Conservation (phyloP, 1,140 invertebrate genomes). For the Drosophila miranda region DNA sequence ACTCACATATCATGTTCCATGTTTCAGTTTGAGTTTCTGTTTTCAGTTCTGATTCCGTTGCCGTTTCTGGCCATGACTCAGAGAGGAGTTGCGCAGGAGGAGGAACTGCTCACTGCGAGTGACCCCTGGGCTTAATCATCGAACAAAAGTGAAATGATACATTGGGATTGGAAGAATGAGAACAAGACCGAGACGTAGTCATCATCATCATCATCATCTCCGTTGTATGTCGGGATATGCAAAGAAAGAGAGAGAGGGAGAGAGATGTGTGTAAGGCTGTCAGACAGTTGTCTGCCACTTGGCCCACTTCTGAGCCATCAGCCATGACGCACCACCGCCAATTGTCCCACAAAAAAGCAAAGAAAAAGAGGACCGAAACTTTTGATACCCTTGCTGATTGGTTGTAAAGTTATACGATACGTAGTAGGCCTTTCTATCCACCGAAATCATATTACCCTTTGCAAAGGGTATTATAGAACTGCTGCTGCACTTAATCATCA, state of each 20-base stretch:
- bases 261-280: conserved; percentile 32
- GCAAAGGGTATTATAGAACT: conserved; percentile 9
- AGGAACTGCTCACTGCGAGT: too few relatives aligned
- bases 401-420: too few relatives aligned
- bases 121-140: conserved; percentile 41
- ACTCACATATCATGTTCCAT: conserved; percentile 58
- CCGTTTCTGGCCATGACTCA: conserved; percentile 64
- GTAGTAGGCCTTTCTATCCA: too few relatives aligned
- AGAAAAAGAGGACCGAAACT: conserved; percentile 10
- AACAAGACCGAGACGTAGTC: neutral
- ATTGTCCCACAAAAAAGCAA: conserved; percentile 37
- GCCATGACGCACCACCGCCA: conserved; percentile 58
- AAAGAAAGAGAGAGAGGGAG: conserved; percentile 25
- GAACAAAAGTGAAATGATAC: conserved; percentile 38
- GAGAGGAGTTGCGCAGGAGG: conserved; percentile 34
- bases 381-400: neutral
- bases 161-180: conserved; percentile 42
- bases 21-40: conserved; percentile 37
- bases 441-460: neutral
- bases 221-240: conserved; percentile 18
- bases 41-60: conserved; percentile 17
- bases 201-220: conserved; percentile 7
- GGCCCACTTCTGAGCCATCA: conserved; percentile 67
- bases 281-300: conserved; percentile 63
- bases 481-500: conserved; percentile 75